A percentile compares a stretch with the other conserved stretches of the same genome.
phyloP scores from a whole-genome alignment of 2,797 vertebrate species.

The Peromyscus nudipes region DNA sequence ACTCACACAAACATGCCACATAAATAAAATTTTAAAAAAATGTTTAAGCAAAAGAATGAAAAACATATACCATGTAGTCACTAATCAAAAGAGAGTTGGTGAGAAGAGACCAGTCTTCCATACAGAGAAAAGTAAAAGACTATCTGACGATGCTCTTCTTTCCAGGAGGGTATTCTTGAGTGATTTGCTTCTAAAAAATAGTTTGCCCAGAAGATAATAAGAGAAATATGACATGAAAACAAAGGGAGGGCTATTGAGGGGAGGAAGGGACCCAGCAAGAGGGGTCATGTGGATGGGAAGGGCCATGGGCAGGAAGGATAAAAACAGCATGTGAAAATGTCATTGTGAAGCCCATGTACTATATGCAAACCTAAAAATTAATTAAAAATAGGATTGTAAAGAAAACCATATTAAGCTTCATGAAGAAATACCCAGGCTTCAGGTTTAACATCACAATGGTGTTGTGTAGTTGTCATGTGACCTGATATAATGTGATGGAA shows the following conservation, averaged over 20 bases:
- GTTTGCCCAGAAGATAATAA: background rate
- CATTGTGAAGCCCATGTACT: background rate
- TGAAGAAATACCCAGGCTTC: background rate
- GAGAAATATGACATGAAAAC: background rate
- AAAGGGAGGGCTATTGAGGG: background rate
- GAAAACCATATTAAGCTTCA: background rate
- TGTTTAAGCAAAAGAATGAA: background rate
- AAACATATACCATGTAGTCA: background rate
- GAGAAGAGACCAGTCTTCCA: slow-evolving; percentile 3
- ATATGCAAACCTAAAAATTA: background rate
- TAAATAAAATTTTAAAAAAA: background rate
- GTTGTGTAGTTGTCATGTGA: background rate
- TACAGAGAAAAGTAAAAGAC: background rate
- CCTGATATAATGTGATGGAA: background rate
- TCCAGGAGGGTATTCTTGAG: background rate
- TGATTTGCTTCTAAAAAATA: background rate
- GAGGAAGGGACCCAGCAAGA: background rate
- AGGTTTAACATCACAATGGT: background rate
- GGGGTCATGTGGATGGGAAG: background rate
- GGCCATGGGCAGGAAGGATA: background rate
- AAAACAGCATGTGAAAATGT: background rate
- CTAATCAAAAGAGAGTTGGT: background rate
- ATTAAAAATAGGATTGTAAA: slow-evolving; percentile 3
- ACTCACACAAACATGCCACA: background rate
- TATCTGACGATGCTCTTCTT: background rate